Conservation (phyloP, 1,140 invertebrate species). For the Heliconius melpomene region DNA sequence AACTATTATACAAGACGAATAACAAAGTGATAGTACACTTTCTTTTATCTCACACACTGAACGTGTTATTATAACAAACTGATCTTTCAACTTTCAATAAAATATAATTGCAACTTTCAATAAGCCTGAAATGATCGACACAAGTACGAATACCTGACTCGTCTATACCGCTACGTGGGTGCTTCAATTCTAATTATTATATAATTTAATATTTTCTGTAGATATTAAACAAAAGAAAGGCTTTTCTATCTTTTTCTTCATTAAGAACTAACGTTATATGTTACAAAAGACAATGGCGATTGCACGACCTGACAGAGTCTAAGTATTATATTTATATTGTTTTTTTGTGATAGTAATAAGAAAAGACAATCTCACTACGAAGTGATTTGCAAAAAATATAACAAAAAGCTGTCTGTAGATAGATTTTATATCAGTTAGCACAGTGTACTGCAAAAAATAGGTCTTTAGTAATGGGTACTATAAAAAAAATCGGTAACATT, state of each 20-base stretch:
- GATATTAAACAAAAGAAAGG: not conserved
- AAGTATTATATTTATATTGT: not conserved
- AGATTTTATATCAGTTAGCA: not conserved
- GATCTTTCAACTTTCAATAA: no score
- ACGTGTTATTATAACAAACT: no score
- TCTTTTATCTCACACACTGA: no score
- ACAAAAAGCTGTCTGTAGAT: not conserved
- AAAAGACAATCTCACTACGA: not conserved
- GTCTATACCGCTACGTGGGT: no score
- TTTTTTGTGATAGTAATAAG: not conserved
- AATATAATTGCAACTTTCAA: no score
- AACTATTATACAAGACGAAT: no score
- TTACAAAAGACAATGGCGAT: not conserved
- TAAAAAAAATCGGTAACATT: slow-evolving; percentile 2
- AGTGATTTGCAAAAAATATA: not conserved
- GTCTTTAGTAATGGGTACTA: not conserved
- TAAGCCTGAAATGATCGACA: no score
- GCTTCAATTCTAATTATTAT: not conserved
- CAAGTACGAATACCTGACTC: no score
- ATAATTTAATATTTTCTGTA: slow-evolving; percentile 1
- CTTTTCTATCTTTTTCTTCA: not conserved
- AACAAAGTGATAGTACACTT: no score
- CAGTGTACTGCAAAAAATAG: not conserved
- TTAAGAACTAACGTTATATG: not conserved
- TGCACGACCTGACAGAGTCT: not conserved